phyloP scores from a whole-genome alignment of 2,888 invertebrate genomes.

The Pherbina coryleti region DNA sequence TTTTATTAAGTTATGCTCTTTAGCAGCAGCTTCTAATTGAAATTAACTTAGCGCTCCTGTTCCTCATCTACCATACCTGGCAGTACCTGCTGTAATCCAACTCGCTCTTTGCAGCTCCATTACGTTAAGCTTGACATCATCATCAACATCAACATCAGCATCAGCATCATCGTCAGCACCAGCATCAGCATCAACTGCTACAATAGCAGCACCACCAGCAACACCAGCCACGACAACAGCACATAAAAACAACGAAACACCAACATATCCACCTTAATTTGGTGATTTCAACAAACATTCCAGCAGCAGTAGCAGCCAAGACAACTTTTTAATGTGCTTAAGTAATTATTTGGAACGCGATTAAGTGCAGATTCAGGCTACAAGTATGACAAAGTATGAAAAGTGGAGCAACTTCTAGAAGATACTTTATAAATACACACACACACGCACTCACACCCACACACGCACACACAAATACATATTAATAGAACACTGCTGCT shows the following conservation, averaged over 20 bases:
- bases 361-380: slow-evolving; percentile 27
- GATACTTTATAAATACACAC: not conserved
- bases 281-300: slow-evolving; percentile 1
- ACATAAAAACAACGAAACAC: not conserved
- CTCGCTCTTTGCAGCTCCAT: not conserved
- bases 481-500: not conserved
- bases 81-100: not conserved
- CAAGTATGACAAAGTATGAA: not conserved
- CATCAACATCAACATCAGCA: not conserved
- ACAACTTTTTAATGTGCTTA: slow-evolving; percentile 36
- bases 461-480: not conserved
- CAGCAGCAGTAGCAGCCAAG: not conserved
- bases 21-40: too few species aligned
- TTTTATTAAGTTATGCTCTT: too few species aligned
- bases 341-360: slow-evolving; percentile 38
- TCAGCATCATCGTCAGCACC: not conserved
- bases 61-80: too few species aligned
- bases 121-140: not conserved
- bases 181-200: not conserved
- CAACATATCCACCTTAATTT: not conserved
- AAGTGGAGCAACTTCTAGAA: not conserved
- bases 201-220: not conserved
- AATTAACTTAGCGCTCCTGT: too few species aligned
- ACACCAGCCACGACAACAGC: not conserved
- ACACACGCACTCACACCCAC: not conserved